Percentiles rank a stretch among this genome's conserved stretches.
phyloP scores from a whole-genome alignment of 2,888 invertebrate genomes.

The Nomada ferruginata region DNA sequence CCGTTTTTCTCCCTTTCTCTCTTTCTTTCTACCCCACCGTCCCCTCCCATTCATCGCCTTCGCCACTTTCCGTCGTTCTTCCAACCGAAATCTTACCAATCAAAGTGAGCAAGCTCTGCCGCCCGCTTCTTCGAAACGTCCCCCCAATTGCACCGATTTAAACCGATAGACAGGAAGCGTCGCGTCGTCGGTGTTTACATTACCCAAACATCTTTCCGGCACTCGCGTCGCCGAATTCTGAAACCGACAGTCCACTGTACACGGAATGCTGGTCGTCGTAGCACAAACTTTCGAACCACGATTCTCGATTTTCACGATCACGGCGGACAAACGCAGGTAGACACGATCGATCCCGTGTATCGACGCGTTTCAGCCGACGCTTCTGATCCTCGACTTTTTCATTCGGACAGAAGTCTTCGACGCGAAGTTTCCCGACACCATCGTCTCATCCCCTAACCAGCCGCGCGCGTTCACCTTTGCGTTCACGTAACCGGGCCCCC shows the following conservation, averaged over 20 bases:
- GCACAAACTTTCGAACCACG: neutral
- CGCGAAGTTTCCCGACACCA: neutral
- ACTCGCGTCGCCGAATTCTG: slow-evolving; percentile 30
- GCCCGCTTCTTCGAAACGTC: neutral
- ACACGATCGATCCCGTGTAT: neutral
- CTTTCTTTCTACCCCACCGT: no score
- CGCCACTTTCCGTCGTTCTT: neutral
- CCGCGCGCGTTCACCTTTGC: slow-evolving; percentile 4
- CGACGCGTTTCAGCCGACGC: neutral
- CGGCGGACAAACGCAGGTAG: neutral
- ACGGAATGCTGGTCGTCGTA: slow-evolving; percentile 77
- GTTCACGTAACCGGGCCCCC: neutral
- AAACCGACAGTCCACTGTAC: slow-evolving; percentile 66
- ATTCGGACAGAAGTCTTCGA: neutral
- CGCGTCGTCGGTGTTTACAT: neutral
- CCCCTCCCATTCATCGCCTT: no score
- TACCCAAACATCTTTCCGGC: neutral
- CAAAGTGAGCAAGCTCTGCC: neutral
- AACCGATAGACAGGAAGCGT: neutral
- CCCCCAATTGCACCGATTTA: neutral
- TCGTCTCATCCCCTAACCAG: slow-evolving; percentile 3
- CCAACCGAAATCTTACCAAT: slow-evolving; percentile 20
- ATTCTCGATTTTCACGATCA: neutral
- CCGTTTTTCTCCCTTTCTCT: neutral
- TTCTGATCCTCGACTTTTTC: neutral